phyloP scores from a whole-genome alignment of 2,888 invertebrate species.

The Icerya purchasi region DNA sequence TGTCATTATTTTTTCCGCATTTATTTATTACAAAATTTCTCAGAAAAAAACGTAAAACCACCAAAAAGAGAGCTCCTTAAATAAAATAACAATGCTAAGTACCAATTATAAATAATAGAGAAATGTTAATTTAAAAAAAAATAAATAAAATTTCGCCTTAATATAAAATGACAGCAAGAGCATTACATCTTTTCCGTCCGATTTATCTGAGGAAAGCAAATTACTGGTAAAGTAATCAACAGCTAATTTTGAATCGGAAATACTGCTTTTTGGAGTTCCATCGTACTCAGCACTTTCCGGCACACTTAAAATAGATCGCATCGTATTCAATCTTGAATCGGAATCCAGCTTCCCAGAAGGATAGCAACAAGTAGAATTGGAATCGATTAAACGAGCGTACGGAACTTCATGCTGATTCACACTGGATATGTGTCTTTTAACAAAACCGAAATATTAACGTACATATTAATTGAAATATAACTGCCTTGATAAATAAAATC shows the following conservation, averaged over 20 bases:
- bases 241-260: conserved; percentile 65
- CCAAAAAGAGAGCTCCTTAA: no score
- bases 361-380: conserved; percentile 30
- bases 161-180: neutral
- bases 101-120: no score
- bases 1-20: no score
- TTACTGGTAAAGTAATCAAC: conserved; percentile 39
- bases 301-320: conserved; percentile 16
- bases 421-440: no score
- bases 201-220: neutral
- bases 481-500: no score
- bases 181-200: neutral
- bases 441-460: no score
- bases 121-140: no score
- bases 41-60: no score
- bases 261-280: conserved; percentile 49
- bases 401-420: conserved; percentile 40
- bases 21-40: no score
- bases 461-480: no score
- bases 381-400: conserved; percentile 54
- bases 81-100: no score
- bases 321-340: conserved; percentile 15
- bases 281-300: conserved; percentile 17
- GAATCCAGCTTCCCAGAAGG: conserved; percentile 13
- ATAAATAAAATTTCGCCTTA: no score